Percentiles rank a stretch among this genome's conserved stretches.
Conservation (phyloP, 2,888 invertebrate species). For the Ectropis crepuscularia region DNA sequence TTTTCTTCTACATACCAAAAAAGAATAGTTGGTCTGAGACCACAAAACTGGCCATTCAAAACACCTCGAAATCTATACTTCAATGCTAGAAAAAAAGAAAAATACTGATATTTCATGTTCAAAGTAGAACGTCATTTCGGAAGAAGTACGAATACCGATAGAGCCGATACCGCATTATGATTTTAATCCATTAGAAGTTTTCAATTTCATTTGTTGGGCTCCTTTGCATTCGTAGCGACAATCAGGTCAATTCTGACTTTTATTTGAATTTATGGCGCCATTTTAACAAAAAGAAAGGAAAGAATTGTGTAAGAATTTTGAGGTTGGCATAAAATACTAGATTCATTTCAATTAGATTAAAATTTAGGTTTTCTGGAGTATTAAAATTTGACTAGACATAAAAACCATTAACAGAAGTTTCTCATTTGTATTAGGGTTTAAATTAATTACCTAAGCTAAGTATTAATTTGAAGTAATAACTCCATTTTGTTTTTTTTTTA, state of each 20-base stretch:
- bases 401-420: not conserved
- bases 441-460: too few relatives aligned
- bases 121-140: not conserved
- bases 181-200: slow-evolving; percentile 31
- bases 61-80: too few relatives aligned
- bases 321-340: not conserved
- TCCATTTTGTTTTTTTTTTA: too few relatives aligned
- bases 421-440: too few relatives aligned
- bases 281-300: slow-evolving; percentile 6
- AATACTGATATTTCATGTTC: not conserved
- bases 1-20: too few relatives aligned
- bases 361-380: not conserved
- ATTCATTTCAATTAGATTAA: slow-evolving; percentile 10
- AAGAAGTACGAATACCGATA: slow-evolving; percentile 1
- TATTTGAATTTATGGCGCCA: slow-evolving; percentile 30
- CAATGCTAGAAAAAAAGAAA: not conserved
- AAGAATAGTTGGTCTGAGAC: too few relatives aligned
- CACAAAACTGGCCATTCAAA: too few relatives aligned
- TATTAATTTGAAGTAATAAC: too few relatives aligned
- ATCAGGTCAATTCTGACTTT: slow-evolving; percentile 32
- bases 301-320: slow-evolving; percentile 7
- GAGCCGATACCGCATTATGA: not conserved
- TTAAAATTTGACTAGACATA: not conserved
- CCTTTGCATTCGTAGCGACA: slow-evolving; percentile 26
- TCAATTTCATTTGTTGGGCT: slow-evolving; percentile 23